Percentiles rank a stretch among this genome's conserved stretches.
Conservation (phyloP, 2,797 vertebrate species). For the Benthosema pterotum region DNA sequence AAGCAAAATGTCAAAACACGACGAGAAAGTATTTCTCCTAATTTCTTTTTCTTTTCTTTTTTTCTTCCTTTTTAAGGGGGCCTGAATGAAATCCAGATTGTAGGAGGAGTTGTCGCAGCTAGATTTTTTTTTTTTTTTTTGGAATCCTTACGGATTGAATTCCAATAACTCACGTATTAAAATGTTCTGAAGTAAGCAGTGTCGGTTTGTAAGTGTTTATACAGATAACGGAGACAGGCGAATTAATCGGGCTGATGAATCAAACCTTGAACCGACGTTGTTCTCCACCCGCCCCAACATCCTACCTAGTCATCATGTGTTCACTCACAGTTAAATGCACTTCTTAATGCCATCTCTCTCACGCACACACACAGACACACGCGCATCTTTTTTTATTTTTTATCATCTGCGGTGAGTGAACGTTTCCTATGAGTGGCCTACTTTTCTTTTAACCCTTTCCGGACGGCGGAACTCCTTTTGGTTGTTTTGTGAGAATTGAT, state of each 20-base stretch:
- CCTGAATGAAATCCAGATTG: constrained; percentile 18
- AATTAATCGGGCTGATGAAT: not conserved
- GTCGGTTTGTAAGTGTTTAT: constrained; percentile 1
- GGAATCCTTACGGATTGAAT: not conserved
- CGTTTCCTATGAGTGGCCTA: constrained; percentile 62
- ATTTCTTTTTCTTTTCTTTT: not conserved
- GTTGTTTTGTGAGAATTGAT: too few relatives aligned
- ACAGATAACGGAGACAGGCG: not conserved
- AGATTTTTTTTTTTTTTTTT: too few relatives aligned
- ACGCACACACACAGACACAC: constrained; percentile 4
- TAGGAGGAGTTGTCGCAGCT: not conserved
- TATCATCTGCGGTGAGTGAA: constrained; percentile 64
- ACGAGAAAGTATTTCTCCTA: constrained; percentile 10
- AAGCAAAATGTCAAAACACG: constrained; percentile 34
- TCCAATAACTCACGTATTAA: not conserved
- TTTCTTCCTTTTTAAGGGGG: not conserved
- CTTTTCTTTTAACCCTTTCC: too few relatives aligned
- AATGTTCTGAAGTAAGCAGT: not conserved
- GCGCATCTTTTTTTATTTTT: constrained; percentile 54
- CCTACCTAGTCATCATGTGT: not conserved
- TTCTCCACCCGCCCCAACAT: not conserved
- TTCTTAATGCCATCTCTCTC: not conserved
- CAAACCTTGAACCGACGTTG: not conserved
- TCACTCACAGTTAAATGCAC: too few relatives aligned
- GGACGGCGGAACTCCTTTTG: too few relatives aligned